A percentile compares a stretch with the other conserved stretches of the same genome.
phyloP scores from a whole-genome alignment of 2,113 vertebrate genomes.

The Fulmarus glacialis region DNA sequence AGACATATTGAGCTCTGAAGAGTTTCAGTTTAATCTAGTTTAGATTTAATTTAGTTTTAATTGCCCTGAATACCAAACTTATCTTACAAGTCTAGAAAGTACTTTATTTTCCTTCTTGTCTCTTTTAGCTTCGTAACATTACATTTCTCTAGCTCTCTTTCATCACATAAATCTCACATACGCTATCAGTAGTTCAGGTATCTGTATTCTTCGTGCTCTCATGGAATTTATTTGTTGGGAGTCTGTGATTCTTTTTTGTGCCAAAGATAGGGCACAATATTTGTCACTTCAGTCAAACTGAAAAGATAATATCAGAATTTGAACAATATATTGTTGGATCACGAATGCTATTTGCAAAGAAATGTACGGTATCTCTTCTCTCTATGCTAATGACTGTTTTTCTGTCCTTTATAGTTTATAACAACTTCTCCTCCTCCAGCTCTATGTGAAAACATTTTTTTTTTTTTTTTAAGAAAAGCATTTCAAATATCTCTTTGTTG shows the following conservation, averaged over 20 bases:
- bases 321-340: not conserved
- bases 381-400: not conserved
- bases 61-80: conserved; percentile 50
- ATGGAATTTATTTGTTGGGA: not conserved
- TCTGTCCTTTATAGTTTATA: not conserved
- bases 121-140: not conserved
- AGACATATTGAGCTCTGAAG: conserved; percentile 19
- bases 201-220: not conserved
- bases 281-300: not conserved
- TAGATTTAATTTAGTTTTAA: conserved; percentile 50
- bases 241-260: not conserved
- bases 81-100: not conserved
- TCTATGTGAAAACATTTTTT: not conserved
- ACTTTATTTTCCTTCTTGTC: conserved; percentile 9
- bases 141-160: not conserved
- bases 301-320: not conserved
- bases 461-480: not conserved
- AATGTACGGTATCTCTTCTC: not conserved
- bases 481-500: not conserved
- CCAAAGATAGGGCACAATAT: not conserved
- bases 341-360: not conserved
- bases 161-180: not conserved
- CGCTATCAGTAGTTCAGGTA: not conserved
- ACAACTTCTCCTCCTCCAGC: not conserved
- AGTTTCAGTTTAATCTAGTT: conserved; percentile 47